Base-by-base conservation (phyloP, 2,888 invertebrate species). In the Eristalis tenax region DNA sequence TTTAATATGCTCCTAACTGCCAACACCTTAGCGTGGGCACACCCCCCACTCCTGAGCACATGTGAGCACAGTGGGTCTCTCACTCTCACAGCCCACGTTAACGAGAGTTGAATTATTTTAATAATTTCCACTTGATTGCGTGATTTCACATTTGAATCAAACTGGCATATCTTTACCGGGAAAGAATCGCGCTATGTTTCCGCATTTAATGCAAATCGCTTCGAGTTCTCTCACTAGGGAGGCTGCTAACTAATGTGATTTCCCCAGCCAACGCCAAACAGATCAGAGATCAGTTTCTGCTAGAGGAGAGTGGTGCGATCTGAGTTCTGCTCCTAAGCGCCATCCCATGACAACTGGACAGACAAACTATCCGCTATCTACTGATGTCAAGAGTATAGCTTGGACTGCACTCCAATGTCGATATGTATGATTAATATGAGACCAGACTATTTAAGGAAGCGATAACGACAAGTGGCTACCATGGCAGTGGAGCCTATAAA, bases 111-210 rank as follows among this genome's bases (percentile, higher is more conserved):
- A 86, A 75, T 87, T 83, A 80, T 83, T 80, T 83, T 87, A 87
- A 87, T 87, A 87, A 87, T 87, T 87, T 87, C 87, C 87, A 87
- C 75, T 87, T 87, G 83, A 87, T 87, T 87, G 83, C 83, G 83
- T 83, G 87, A 83, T 87, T 87, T 87, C 79, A 83, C 76, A 83
- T 83, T 87, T 76, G 71, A 87, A 83, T 87, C 59, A 73, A 50
- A 83, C 80, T 65, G 59, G 73, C 71, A 83, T 80, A 79, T 83
- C 65, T 83, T 79, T 80, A 83, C 71, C 68, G 79, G 76, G 87
- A 87, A 87, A 79, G 82, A 87, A 87, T 87, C 83, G 76, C 83
- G 76, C 79, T 76, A 87, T 76, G 32, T 87, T 87, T 87, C 87
- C 87, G 87, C 79, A 87, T 87, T 83, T 64, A 83, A 83, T 87